Base-by-base conservation (phyloP, 2,797 vertebrate genomes). In the Gouania willdenowi region DNA sequence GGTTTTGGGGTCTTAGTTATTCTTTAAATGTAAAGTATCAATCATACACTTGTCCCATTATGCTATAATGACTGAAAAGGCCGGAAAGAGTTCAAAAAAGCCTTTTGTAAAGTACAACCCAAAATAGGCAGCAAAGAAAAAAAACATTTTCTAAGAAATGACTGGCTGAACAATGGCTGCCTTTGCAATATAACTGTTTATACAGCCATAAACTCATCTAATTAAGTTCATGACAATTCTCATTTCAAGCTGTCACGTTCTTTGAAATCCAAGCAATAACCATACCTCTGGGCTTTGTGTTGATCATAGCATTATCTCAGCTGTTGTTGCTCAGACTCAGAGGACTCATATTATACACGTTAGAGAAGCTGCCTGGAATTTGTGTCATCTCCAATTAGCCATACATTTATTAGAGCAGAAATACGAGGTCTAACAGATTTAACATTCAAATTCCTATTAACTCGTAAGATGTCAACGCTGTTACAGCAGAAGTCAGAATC, bases 221-320 rank as follows among this genome's bases (percentile, higher is more conserved):
- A n/a, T n/a, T n/a, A n/a, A n/a, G n/a, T n/a, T n/a, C n/a, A n/a
- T n/a, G n/a, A n/a, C n/a, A n/a, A n/a, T n/a, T n/a, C n/a, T n/a
- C n/a, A n/a, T n/a, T n/a, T n/a, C n/a, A n/a, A n/a, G 19, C 6
- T 5, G 8, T 33, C 16, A 23, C 42, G 4, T 11, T 50, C 35
- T 24, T 9, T 8, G 4, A 25, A 38, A 38, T 25, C 3, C 36
- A 31, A 8, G 3, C 18, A 5, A 33, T 4, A 26, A 29, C n/a
- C 11, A 2, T 6, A 22, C 20, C 50, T 17, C 5, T 20, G 1
- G 5, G 2, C 29, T 26, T 39, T 30, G 28, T 4, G 8, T 34
- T 43, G 41, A 52, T 53, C 26, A 22, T 20, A 42, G 54, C 47
- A 29, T 30, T 22, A 23, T 35, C 34, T 12, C 17, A 23, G 49